A percentile compares a stretch with the other conserved stretches of the same genome.
Evolutionary conservation across 2,113 vertebrate genomes (phyloP).

Genomic region (Phyllostomus hastatus): DNA sequence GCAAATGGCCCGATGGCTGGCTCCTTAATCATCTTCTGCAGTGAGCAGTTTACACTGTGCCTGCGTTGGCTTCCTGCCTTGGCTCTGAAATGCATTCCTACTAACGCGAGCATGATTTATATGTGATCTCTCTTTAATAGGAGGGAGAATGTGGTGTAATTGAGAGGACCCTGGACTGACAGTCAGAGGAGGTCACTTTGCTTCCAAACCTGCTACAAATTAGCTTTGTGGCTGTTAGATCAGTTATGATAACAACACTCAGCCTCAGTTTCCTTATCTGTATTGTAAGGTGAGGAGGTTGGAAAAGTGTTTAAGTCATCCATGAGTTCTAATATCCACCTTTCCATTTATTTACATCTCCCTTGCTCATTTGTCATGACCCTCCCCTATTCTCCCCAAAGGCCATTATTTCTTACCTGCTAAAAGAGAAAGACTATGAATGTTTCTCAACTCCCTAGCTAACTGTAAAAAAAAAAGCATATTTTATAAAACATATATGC

Average conservation of each 20-base stretch:
- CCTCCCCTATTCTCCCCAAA: fast-evolving
- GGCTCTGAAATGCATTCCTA: slow-evolving; percentile 21
- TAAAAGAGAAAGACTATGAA: not conserved
- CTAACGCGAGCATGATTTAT: slow-evolving; percentile 57
- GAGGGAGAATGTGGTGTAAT: slow-evolving; percentile 43
- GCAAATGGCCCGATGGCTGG: slow-evolving; percentile 18
- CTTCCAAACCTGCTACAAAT: slow-evolving; percentile 25
- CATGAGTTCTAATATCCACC: not conserved
- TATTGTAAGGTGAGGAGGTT: not conserved
- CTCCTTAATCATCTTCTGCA: slow-evolving; percentile 53
- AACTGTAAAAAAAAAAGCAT: not conserved
- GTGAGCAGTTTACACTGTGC: not conserved
- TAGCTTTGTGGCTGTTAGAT: not conserved
- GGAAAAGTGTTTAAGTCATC: not conserved
- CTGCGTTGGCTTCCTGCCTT: slow-evolving; percentile 58
- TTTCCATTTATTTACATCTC: not conserved
- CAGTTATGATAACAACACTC: not conserved
- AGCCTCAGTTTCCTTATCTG: slow-evolving; percentile 48
- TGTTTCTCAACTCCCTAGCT: not conserved
- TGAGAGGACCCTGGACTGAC: slow-evolving; percentile 9
- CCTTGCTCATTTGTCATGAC: not conserved
- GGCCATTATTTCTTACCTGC: not conserved
- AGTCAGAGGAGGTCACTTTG: slow-evolving; percentile 15
- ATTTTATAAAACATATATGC: not conserved
- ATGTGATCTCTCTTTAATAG: slow-evolving; percentile 50